These are phyloP conservation scores for Zoanthus sansibaricus DNA, from an alignment of 92 coral and sea anemone species.

Conservation along the genomic window DNA sequence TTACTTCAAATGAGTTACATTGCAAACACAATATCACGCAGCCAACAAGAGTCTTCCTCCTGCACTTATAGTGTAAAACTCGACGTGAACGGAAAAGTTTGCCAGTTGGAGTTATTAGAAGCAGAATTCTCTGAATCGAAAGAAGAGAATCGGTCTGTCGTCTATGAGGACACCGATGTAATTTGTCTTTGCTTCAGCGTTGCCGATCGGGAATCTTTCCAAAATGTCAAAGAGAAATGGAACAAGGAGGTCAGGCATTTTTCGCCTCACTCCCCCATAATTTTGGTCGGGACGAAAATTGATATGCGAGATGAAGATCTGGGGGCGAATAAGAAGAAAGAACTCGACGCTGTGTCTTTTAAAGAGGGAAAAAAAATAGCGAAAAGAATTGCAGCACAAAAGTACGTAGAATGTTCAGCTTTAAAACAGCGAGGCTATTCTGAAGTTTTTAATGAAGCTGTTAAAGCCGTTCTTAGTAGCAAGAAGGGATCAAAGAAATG, in stretches of 20 bases:
- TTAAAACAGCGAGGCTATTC: slow-evolving; percentile 82
- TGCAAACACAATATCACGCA: slow-evolving; percentile 81
- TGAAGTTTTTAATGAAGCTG: slow-evolving; percentile 83
- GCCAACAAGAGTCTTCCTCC: slow-evolving; percentile 76
- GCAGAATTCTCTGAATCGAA: slow-evolving; percentile 65
- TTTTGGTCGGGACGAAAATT: slow-evolving; percentile 85
- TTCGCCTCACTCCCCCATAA: slow-evolving; percentile 79
- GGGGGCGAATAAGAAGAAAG: slow-evolving; percentile 68
- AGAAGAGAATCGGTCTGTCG: slow-evolving; percentile 50
- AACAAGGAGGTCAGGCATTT: slow-evolving; percentile 65
- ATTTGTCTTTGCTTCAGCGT: slow-evolving; percentile 83
- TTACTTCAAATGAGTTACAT: slow-evolving; percentile 87
- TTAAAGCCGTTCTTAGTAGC: slow-evolving; percentile 65
- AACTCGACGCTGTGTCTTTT: slow-evolving; percentile 52
- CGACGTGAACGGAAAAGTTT: slow-evolving; percentile 82
- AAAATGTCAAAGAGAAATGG: slow-evolving; percentile 78
- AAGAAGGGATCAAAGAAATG: slow-evolving; percentile 72
- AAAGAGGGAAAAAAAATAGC: slow-evolving; percentile 85
- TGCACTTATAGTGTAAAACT: slow-evolving; percentile 83
- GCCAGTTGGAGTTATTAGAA: slow-evolving; percentile 85
- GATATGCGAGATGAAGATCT: slow-evolving; percentile 77
- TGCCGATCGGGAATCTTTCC: slow-evolving; percentile 79
- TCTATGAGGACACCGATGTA: slow-evolving; percentile 76
- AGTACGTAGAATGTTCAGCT: slow-evolving; percentile 87
- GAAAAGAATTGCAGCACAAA: slow-evolving; percentile 74